Percentiles rank a stretch among this genome's conserved stretches.
Conservation (phyloP, 2,888 invertebrate genomes). For the Drosophila mettleri region DNA sequence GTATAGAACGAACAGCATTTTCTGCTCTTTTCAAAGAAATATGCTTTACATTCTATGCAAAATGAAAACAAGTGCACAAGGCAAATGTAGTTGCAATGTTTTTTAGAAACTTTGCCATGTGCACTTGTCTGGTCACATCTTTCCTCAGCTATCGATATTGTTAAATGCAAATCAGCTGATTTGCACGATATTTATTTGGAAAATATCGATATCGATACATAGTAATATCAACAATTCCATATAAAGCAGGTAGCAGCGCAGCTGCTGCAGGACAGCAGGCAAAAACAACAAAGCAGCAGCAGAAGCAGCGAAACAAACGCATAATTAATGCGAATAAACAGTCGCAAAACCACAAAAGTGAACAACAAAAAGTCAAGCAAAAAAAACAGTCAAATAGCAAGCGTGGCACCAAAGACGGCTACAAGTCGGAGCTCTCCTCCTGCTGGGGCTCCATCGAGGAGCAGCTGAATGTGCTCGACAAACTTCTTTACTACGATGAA, state of each 20-base stretch:
- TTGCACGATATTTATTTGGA: slow-evolving; percentile 21
- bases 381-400: slow-evolving; percentile 46
- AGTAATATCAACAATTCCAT: slow-evolving; percentile 58
- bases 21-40: neutral
- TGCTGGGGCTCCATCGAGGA: slow-evolving; percentile 84
- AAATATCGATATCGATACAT: slow-evolving; percentile 45
- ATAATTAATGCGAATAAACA: slow-evolving; percentile 57
- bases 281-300: slow-evolving; percentile 59
- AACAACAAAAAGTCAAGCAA: slow-evolving; percentile 52
- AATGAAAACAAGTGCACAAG: slow-evolving; percentile 24
- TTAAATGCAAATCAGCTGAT: slow-evolving; percentile 60
- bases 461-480: slow-evolving; percentile 82
- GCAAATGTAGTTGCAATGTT: slow-evolving; percentile 6
- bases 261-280: slow-evolving; percentile 61
- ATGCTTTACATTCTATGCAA: slow-evolving; percentile 23
- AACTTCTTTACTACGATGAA: slow-evolving; percentile 83
- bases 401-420: slow-evolving; percentile 35
- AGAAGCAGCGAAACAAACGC: slow-evolving; percentile 52
- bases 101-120: slow-evolving; percentile 20
- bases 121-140: slow-evolving; percentile 49
- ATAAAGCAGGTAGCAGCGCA: slow-evolving; percentile 61
- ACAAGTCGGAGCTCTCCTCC: slow-evolving; percentile 81
- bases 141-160: slow-evolving; percentile 40
- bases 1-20: slow-evolving; percentile 22
- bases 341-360: slow-evolving; percentile 52